These are phyloP conservation scores for Siderastrea radians DNA, from an alignment of 92 coral and sea anemone species.

Conservation along the genomic window DNA sequence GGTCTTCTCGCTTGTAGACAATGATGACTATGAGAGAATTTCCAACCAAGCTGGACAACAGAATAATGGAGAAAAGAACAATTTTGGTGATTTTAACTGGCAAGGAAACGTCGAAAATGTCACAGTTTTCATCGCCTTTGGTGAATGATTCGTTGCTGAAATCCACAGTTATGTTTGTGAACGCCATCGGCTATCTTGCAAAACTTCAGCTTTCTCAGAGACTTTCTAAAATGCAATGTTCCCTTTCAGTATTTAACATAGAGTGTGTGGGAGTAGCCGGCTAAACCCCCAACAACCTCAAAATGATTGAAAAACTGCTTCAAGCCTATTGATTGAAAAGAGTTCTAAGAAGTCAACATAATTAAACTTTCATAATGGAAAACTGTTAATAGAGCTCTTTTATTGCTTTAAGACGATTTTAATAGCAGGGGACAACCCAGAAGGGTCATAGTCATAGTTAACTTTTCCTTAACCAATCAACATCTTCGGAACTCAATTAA, in stretches of 20 bases:
- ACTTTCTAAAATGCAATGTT: background rate
- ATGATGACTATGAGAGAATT: slow-evolving; percentile 1
- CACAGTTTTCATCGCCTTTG: background rate
- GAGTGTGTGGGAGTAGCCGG: too few species aligned
- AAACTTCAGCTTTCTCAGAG: background rate
- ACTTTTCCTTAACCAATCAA: too few species aligned
- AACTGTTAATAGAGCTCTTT: too few species aligned
- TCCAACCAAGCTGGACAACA: background rate
- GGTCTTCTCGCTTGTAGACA: background rate
- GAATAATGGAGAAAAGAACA: background rate
- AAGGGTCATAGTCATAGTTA: too few species aligned
- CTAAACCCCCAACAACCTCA: too few species aligned
- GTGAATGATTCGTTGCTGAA: background rate
- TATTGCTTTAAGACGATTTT: too few species aligned
- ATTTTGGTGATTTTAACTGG: background rate
- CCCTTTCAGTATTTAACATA: background rate
- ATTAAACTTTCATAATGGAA: too few species aligned
- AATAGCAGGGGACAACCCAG: too few species aligned
- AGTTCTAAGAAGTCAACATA: too few species aligned
- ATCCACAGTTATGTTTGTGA: background rate
- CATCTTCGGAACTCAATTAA: too few species aligned
- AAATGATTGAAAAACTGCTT: too few species aligned
- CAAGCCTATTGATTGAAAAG: too few species aligned
- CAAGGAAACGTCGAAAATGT: background rate
- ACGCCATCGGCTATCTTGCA: background rate